Conservation (phyloP, 2,113 vertebrate species). For the Alligator sinensis region DNA sequence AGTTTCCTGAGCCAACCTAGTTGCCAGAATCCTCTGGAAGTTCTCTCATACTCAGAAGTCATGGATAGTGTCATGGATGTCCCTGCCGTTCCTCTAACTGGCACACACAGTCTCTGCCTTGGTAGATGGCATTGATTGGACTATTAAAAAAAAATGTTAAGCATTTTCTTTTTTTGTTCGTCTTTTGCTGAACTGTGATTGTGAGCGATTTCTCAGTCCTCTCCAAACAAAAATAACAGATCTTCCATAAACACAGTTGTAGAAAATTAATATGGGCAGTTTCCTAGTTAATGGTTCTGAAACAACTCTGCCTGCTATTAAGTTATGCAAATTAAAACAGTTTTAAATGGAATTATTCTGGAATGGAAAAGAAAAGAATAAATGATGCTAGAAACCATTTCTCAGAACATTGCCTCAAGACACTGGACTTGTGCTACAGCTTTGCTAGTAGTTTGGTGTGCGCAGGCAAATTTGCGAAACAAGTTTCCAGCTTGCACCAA, state of each 20-base stretch:
- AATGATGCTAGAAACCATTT: neutral
- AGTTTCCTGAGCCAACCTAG: neutral
- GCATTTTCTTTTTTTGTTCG: neutral
- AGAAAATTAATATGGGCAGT: rapidly evolving
- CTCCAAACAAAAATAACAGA: neutral
- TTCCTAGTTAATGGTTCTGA: neutral
- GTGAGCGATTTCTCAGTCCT: neutral
- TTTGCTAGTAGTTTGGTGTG: slow-evolving; percentile 29
- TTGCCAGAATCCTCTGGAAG: neutral
- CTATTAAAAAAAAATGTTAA: neutral
- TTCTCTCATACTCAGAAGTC: neutral
- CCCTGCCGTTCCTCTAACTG: neutral
- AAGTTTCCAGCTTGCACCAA: neutral
- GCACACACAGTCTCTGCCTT: neutral
- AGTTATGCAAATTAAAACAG: neutral
- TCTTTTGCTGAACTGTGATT: neutral
- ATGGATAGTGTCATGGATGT: neutral
- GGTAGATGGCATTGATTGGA: neutral
- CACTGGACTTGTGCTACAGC: neutral
- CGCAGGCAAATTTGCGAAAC: neutral
- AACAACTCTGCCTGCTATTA: neutral
- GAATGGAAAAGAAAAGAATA: slow-evolving; percentile 2
- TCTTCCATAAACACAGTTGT: no score
- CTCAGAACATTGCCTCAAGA: slow-evolving; percentile 6
- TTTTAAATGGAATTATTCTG: neutral